phyloP scores from a whole-genome alignment of 2,888 invertebrate species.

The Drosophila falleni region DNA sequence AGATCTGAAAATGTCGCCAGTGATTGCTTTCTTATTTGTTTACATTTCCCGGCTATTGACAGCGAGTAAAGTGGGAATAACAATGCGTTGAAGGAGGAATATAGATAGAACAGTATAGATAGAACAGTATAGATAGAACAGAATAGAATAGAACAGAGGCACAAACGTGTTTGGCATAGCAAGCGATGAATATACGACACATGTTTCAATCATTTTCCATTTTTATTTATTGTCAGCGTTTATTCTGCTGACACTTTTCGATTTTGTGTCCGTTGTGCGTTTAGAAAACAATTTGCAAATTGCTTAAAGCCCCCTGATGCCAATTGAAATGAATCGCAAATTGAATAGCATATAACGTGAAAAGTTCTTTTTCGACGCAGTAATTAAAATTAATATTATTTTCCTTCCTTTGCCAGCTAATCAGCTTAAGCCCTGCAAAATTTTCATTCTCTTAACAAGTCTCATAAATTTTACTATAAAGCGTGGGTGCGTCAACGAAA shows the following conservation, averaged over 20 bases:
- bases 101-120: constrained; percentile 2
- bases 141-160: constrained; percentile 1
- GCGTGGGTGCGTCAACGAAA: constrained; percentile 53
- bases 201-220: constrained; percentile 82
- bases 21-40: constrained; percentile 79
- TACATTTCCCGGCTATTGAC: constrained; percentile 74
- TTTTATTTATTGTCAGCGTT: constrained; percentile 69
- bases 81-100: constrained; percentile 38
- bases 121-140: no score
- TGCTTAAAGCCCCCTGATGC: constrained; percentile 62
- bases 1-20: constrained; percentile 69
- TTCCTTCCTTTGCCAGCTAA: constrained; percentile 61
- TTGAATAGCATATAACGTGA: constrained; percentile 19
- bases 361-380: constrained; percentile 68
- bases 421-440: constrained; percentile 53
- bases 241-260: constrained; percentile 60
- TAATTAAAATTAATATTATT: constrained; percentile 62
- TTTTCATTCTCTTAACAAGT: constrained; percentile 72
- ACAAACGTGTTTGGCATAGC: constrained; percentile 72
- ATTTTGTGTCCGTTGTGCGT: constrained; percentile 52
- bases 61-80: constrained; percentile 53
- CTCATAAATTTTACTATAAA: constrained; percentile 66
- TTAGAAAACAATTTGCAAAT: constrained; percentile 80
- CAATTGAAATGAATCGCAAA: constrained; percentile 64
- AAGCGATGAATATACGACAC: constrained; percentile 66